Percentiles rank a stretch among this genome's conserved stretches.
These are phyloP conservation scores for Phalera bucephala DNA, from an alignment of 2,888 invertebrate species.

Conservation along the genomic window DNA sequence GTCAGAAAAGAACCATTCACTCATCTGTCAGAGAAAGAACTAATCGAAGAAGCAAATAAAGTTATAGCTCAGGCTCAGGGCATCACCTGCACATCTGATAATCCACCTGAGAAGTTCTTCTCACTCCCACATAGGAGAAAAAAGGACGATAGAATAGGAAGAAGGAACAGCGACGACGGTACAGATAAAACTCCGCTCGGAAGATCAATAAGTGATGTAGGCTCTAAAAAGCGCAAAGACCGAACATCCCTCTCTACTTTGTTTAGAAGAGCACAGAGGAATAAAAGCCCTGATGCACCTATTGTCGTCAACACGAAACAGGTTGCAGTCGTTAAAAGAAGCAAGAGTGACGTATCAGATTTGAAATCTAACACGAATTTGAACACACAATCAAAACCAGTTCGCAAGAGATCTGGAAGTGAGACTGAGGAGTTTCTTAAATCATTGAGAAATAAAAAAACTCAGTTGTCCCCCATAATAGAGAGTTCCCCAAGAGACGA, in stretches of 20 bases:
- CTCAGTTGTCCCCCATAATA: slow-evolving; percentile 90
- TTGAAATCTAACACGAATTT: slow-evolving; percentile 78
- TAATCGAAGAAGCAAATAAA: slow-evolving; percentile 89
- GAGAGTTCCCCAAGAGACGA: slow-evolving; percentile 89
- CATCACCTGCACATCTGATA: slow-evolving; percentile 85
- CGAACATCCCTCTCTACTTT: slow-evolving; percentile 86
- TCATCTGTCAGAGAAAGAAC: slow-evolving; percentile 87
- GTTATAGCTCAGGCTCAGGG: slow-evolving; percentile 89
- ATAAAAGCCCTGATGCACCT: slow-evolving; percentile 74
- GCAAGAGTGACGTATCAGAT: slow-evolving; percentile 86
- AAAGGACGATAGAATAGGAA: slow-evolving; percentile 60
- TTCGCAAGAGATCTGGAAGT: slow-evolving; percentile 84
- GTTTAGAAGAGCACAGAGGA: slow-evolving; percentile 84
- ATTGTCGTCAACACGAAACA: slow-evolving; percentile 75
- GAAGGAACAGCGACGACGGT: slow-evolving; percentile 83
- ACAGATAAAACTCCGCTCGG: slow-evolving; percentile 70
- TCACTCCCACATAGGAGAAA: slow-evolving; percentile 86
- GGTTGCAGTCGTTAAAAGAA: slow-evolving; percentile 74
- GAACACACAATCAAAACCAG: slow-evolving; percentile 65
- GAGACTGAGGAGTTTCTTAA: slow-evolving; percentile 84
- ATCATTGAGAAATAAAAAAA: slow-evolving; percentile 82
- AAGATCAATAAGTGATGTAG: slow-evolving; percentile 84
- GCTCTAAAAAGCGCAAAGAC: slow-evolving; percentile 71
- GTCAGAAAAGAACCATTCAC: slow-evolving; percentile 83
- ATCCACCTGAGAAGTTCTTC: slow-evolving; percentile 85